These are phyloP conservation scores for Rhopalosiphum maidis DNA, from an alignment of 1,140 invertebrate genomes.

Conservation along the genomic window DNA sequence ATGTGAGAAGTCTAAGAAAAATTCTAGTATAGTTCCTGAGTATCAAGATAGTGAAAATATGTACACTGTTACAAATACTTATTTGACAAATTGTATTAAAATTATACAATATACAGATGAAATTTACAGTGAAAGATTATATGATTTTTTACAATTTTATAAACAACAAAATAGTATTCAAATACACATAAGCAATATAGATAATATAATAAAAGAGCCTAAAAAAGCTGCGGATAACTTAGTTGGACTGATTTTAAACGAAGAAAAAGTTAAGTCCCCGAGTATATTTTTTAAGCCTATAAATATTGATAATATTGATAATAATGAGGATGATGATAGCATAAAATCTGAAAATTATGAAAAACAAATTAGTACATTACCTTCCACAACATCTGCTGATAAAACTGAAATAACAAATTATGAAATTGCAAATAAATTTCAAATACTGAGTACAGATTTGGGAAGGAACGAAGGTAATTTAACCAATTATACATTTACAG, in stretches of 20 bases:
- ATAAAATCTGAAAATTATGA: not conserved
- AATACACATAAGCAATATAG: not conserved
- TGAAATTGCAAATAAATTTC: not conserved
- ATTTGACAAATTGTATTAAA: slow-evolving; percentile 43
- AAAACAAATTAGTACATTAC: not conserved
- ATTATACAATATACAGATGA: not conserved
- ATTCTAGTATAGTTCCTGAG: not conserved
- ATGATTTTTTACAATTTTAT: slow-evolving; percentile 32
- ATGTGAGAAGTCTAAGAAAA: not conserved
- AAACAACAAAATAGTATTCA: slow-evolving; percentile 16
- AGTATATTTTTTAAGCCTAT: slow-evolving; percentile 5
- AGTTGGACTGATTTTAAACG: not conserved
- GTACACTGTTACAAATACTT: not conserved
- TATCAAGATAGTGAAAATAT: not conserved
- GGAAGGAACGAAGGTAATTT: not conserved
- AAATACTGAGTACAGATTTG: not conserved
- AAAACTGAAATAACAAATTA: not conserved
- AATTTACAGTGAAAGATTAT: not conserved
- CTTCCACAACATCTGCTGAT: not conserved
- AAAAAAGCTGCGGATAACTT: not conserved
- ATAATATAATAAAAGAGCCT: not conserved
- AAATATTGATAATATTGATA: not conserved
- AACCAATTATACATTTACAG: slow-evolving; percentile 20
- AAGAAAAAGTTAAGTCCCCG: not conserved
- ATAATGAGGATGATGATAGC: not conserved